Evolutionary conservation across 2,113 vertebrate genomes (phyloP).

Genomic region (Sphaerodactylus townsendi): DNA sequence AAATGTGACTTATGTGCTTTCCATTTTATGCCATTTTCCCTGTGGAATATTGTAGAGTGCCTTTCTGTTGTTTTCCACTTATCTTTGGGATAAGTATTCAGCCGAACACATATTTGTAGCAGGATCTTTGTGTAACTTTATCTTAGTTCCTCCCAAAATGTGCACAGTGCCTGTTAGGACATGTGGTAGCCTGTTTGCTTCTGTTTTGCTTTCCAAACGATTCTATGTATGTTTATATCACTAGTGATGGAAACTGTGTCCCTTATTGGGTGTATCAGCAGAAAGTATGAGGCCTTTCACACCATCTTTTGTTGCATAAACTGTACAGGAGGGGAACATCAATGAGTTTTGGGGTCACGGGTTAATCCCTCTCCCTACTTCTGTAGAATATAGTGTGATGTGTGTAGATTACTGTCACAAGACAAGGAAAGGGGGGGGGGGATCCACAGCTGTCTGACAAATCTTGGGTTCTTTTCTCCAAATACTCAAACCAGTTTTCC

Average conservation of each 20-base stretch:
- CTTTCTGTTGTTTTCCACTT: background rate
- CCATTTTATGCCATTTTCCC: background rate
- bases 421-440: no score
- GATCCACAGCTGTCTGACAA: no score
- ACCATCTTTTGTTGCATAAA: background rate
- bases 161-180: fast-evolving
- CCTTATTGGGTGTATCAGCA: background rate
- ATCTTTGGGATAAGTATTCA: background rate
- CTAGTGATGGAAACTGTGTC: no score
- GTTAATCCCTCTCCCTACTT: no score
- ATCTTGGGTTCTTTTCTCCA: no score
- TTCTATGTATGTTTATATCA: background rate
- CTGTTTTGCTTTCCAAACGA: background rate
- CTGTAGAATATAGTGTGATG: no score
- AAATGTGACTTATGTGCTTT: background rate
- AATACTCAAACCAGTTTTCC: no score
- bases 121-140: background rate
- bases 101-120: background rate
- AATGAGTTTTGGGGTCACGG: no score
- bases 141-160: background rate
- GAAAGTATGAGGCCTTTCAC: background rate
- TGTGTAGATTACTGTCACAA: no score
- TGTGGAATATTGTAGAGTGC: background rate
- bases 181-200: slow-evolving; percentile 1
- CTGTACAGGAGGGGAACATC: background rate